Evolutionary conservation across 1,140 invertebrate species (phyloP).

Genomic region (Nephotettix cincticeps): DNA sequence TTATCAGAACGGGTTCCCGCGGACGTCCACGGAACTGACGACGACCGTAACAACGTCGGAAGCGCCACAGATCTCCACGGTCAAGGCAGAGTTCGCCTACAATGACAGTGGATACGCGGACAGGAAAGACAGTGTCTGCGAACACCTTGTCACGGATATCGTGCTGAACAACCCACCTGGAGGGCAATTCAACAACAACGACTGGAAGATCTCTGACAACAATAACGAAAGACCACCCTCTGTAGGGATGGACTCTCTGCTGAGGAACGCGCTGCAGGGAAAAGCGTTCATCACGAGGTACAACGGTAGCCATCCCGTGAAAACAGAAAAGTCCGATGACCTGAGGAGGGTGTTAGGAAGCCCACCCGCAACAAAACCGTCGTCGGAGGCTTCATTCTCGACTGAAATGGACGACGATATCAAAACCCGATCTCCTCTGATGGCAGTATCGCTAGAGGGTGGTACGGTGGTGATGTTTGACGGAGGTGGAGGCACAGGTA

Average conservation of each 20-base stretch:
- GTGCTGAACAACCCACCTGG: constrained; percentile 37
- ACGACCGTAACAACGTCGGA: constrained; percentile 40
- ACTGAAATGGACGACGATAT: constrained; percentile 25
- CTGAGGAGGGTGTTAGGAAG: constrained; percentile 24
- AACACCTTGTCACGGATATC: constrained; percentile 42
- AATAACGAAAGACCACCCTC: constrained; percentile 57
- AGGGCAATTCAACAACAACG: constrained; percentile 65
- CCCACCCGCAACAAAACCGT: constrained; percentile 52
- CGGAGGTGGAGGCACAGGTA: constrained; percentile 19
- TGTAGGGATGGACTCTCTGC: constrained; percentile 56
- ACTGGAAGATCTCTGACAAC: constrained; percentile 75
- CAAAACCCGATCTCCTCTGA: constrained; percentile 41
- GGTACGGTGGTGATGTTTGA: constrained; percentile 39
- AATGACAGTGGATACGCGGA: constrained; percentile 69
- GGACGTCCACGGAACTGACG: constrained; percentile 41
- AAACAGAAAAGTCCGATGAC: constrained; percentile 24
- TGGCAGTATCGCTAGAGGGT: constrained; percentile 46
- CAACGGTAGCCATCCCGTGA: constrained; percentile 43
- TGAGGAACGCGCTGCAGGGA: constrained; percentile 78
- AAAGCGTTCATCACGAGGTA: constrained; percentile 43
- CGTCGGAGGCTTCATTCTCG: constrained; percentile 56
- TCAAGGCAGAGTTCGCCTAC: constrained; percentile 55
- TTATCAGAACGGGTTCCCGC: constrained; percentile 30
- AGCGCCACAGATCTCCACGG: constrained; percentile 37
- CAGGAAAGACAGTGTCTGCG: constrained; percentile 57